These are phyloP conservation scores for Chrysochloris asiatica DNA, from an alignment of 2,113 vertebrate genomes.

Conservation along the genomic window DNA sequence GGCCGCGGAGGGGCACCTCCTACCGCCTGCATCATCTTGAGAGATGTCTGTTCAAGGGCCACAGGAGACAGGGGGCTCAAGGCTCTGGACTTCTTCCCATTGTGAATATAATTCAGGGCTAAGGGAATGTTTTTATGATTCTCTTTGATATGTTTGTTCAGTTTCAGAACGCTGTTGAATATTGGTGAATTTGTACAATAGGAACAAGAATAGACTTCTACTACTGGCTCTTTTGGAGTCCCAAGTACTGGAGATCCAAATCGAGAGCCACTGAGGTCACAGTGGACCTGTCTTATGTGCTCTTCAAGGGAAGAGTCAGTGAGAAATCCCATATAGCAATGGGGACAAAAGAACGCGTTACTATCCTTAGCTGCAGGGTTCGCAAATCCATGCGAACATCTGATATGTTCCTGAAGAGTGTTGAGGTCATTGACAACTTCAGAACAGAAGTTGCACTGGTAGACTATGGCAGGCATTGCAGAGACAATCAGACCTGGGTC, in stretches of 20 bases:
- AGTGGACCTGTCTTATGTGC: conserved; percentile 97
- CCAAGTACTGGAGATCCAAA: conserved; percentile 96
- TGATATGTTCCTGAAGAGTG: conserved; percentile 97
- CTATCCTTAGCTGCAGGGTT: conserved; percentile 96
- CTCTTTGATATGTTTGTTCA: conserved; percentile 99
- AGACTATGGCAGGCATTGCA: conserved; percentile 92
- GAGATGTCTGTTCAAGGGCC: conserved; percentile 91
- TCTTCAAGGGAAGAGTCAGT: conserved; percentile 97
- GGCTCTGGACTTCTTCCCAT: conserved; percentile 95
- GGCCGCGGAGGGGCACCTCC: conserved; percentile 89
- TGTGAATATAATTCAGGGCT: conserved; percentile 97
- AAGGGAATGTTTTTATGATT: conserved; percentile 99
- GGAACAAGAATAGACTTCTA: conserved; percentile 98
- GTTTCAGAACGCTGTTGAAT: conserved; percentile 96
- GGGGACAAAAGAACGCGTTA: conserved; percentile 99
- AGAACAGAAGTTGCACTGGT: conserved; percentile 99
- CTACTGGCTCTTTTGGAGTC: conserved; percentile 95
- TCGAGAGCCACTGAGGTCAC: conserved; percentile 93
- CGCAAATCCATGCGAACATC: conserved; percentile 95
- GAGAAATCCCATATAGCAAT: conserved; percentile 99
- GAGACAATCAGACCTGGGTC: conserved; percentile 92
- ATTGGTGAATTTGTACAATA: conserved; percentile 99
- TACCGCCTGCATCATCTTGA: conserved; percentile 92
- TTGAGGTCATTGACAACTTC: conserved; percentile 96
- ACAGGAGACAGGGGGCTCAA: conserved; percentile 96